Percentiles rank a stretch among this genome's conserved stretches.
phyloP scores from a whole-genome alignment of 2,888 invertebrate genomes.

The Salpingus planirostris region DNA sequence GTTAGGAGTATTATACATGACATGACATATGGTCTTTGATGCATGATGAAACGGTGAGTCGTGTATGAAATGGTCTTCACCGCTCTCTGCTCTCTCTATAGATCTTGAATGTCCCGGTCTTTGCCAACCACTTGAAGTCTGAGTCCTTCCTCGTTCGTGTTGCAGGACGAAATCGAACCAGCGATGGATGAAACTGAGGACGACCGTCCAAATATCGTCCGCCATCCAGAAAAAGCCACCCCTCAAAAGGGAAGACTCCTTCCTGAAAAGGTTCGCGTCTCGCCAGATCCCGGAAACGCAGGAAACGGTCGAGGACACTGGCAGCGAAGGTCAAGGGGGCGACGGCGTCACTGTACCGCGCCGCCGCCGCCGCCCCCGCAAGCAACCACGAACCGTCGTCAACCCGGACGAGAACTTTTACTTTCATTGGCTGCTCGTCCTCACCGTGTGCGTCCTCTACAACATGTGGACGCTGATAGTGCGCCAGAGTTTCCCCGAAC shows the following conservation, averaged over 20 bases:
- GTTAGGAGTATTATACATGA: too few species aligned
- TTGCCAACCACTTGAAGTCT: neutral
- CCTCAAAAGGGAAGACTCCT: constrained; percentile 85
- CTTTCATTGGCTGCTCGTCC: constrained; percentile 89
- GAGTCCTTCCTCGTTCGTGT: too few species aligned
- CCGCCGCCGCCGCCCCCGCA: constrained; percentile 57
- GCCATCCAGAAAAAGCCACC: constrained; percentile 83
- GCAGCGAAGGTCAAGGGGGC: constrained; percentile 43
- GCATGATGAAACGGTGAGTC: too few species aligned
- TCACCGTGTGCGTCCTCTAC: constrained; percentile 84
- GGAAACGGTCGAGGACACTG: constrained; percentile 65
- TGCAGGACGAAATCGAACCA: constrained; percentile 86
- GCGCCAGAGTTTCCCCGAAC: constrained; percentile 87
- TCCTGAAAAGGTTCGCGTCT: constrained; percentile 88
- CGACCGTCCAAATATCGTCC: constrained; percentile 85
- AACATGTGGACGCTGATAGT: constrained; percentile 95
- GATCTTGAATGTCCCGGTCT: constrained; percentile 8
- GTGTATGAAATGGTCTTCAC: too few species aligned
- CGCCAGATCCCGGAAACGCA: constrained; percentile 83
- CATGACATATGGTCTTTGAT: too few species aligned
- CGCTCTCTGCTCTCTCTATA: constrained; percentile 4
- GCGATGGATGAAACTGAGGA: constrained; percentile 92
- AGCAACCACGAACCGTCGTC: constrained; percentile 72
- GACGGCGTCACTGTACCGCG: constrained; percentile 39
- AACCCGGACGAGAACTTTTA: constrained; percentile 95